These are phyloP conservation scores for Zosterops borbonicus DNA, from an alignment of 2,113 vertebrate genomes.

Conservation along the genomic window DNA sequence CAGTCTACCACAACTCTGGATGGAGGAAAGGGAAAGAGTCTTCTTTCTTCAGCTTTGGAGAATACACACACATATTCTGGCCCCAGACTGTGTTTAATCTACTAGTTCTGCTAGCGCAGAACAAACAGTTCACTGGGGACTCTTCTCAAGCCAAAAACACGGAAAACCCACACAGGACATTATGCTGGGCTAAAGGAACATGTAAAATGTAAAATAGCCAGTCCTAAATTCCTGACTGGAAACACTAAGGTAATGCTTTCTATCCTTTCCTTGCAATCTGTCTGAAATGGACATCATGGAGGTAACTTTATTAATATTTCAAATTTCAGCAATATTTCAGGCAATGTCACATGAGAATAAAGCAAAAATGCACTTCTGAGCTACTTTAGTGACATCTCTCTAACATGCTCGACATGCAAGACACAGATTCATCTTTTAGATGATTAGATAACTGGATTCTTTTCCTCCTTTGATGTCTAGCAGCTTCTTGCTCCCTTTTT, in stretches of 20 bases:
- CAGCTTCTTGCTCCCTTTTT: not conserved
- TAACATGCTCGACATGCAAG: not conserved
- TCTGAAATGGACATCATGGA: not conserved
- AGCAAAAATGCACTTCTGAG: slow-evolving; percentile 22
- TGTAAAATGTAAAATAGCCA: not conserved
- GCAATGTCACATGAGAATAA: not conserved
- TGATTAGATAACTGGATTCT: not conserved
- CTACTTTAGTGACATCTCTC: not conserved
- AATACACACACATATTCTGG: not conserved
- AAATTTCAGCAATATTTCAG: slow-evolving; percentile 24
- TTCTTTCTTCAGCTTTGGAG: not conserved
- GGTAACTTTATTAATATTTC: not conserved
- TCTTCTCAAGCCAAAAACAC: not conserved
- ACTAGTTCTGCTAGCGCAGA: not conserved
- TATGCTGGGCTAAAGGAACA: not conserved
- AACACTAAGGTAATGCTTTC: not conserved
- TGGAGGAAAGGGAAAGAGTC: not conserved
- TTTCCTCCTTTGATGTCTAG: not conserved
- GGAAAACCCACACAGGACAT: not conserved
- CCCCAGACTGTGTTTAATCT: not conserved
- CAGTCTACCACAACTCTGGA: not conserved
- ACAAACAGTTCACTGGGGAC: not conserved
- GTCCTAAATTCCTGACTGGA: not conserved
- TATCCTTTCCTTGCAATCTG: not conserved
- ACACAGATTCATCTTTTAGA: not conserved